These are phyloP conservation scores for Cettia cetti DNA, from an alignment of 2,113 vertebrate genomes.

Conservation along the genomic window DNA sequence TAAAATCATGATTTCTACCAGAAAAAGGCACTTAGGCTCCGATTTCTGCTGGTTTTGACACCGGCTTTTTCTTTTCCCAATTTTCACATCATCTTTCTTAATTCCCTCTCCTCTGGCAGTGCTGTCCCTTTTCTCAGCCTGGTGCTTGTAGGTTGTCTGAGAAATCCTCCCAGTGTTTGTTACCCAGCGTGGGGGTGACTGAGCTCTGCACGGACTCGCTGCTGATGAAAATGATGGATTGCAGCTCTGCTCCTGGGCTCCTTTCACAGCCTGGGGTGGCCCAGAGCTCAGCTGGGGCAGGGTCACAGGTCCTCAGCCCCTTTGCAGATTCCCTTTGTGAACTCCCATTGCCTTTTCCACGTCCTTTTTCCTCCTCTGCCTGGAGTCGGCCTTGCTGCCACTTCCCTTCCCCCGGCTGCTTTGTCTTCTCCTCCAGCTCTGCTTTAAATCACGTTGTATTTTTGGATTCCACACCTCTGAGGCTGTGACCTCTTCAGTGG, in stretches of 20 bases:
- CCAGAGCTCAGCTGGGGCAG: background rate
- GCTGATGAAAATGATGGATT: background rate
- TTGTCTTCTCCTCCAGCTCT: background rate
- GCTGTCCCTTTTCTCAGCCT: background rate
- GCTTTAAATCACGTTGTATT: background rate
- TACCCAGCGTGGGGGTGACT: background rate
- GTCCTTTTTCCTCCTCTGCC: background rate
- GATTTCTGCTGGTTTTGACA: background rate
- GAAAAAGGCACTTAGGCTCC: background rate
- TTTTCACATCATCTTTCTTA: background rate
- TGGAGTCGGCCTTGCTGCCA: background rate
- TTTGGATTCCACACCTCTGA: constrained; percentile 2
- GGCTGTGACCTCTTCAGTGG: background rate
- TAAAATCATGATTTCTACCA: background rate
- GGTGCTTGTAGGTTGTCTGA: background rate
- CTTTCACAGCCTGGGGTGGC: background rate
- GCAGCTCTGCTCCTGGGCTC: background rate
- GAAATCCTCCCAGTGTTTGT: background rate
- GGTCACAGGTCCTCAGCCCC: background rate
- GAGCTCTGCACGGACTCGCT: fast-evolving
- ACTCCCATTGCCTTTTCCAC: background rate
- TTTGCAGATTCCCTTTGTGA: background rate
- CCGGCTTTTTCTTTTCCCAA: background rate
- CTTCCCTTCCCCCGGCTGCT: background rate
- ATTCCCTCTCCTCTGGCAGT: background rate